Evolutionary conservation across 2,797 vertebrate species (phyloP).

Genomic region (Natrix natrix): DNA sequence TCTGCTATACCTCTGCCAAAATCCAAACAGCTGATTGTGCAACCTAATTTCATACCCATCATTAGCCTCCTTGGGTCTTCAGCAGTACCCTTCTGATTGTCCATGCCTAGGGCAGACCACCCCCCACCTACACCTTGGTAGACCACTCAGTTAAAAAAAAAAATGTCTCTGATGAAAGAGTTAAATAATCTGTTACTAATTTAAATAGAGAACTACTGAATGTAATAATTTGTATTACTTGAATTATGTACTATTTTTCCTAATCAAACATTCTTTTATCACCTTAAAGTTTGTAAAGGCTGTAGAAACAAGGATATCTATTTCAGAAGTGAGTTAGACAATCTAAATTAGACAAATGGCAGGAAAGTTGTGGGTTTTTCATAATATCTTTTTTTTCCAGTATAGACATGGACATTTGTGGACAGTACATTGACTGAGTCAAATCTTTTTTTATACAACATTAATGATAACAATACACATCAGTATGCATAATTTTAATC

Average conservation of each 20-base stretch:
- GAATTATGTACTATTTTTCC: not conserved
- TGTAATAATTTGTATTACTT: not conserved
- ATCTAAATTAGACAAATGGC: not conserved
- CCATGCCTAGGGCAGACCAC: not conserved
- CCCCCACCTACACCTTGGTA: not conserved
- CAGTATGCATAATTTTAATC: too few species aligned
- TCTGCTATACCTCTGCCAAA: not conserved
- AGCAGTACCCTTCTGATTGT: not conserved
- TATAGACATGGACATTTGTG: too few species aligned
- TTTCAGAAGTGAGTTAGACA: not conserved
- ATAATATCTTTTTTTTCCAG: too few species aligned
- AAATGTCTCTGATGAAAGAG: conserved; percentile 22
- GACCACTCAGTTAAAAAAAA: rapidly evolving
- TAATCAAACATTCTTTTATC: not conserved
- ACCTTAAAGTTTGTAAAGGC: not conserved
- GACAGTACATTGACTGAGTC: too few species aligned
- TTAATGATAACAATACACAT: too few species aligned
- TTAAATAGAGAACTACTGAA: not conserved
- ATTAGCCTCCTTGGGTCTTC: not conserved
- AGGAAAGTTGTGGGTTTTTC: not conserved
- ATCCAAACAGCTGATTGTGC: not conserved
- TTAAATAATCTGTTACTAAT: not conserved
- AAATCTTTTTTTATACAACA: too few species aligned
- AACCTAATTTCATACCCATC: not conserved
- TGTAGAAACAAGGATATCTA: not conserved